Percentiles rank a stretch among this genome's conserved stretches.
phyloP scores from a whole-genome alignment of 2,888 invertebrate genomes.

The Heliconius erato region DNA sequence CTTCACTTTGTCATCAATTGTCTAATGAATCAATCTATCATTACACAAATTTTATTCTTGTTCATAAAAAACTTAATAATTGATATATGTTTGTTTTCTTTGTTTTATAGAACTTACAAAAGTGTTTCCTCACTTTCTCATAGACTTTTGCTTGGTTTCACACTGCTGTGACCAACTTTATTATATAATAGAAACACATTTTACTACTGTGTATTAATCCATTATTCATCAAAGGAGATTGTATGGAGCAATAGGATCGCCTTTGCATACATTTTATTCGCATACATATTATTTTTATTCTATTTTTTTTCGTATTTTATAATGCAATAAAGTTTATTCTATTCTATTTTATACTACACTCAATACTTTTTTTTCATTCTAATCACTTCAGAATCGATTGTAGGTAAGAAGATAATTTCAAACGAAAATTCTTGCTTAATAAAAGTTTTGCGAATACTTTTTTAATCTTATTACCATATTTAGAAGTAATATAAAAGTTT shows the following conservation, averaged over 20 bases:
- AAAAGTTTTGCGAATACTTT: slow-evolving; percentile 35
- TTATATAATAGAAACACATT: not conserved
- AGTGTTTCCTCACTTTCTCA: not conserved
- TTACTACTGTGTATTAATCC: not conserved
- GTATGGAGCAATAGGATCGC: not conserved
- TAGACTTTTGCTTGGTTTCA: not conserved
- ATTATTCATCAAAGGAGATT: not conserved
- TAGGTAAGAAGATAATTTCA: slow-evolving; percentile 13
- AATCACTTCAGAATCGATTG: not conserved
- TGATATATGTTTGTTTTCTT: not conserved
- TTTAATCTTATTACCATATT: slow-evolving; percentile 36
- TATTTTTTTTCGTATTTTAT: not conserved
- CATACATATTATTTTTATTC: not conserved
- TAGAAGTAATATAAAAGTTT: slow-evolving; percentile 39
- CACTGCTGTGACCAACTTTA: not conserved
- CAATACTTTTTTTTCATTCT: not conserved
- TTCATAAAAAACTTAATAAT: too few species aligned
- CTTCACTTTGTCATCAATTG: too few species aligned
- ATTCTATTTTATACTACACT: not conserved
- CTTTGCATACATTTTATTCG: not conserved
- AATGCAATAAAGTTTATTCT: not conserved
- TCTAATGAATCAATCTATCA: too few species aligned
- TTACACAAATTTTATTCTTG: too few species aligned
- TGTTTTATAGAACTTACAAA: not conserved
- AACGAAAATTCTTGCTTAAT: slow-evolving; percentile 19